Evolutionary conservation across 2,113 vertebrate genomes (phyloP), one percentile per base, ranked within the genome.

Genomic region (Strix uralensis): DNA sequence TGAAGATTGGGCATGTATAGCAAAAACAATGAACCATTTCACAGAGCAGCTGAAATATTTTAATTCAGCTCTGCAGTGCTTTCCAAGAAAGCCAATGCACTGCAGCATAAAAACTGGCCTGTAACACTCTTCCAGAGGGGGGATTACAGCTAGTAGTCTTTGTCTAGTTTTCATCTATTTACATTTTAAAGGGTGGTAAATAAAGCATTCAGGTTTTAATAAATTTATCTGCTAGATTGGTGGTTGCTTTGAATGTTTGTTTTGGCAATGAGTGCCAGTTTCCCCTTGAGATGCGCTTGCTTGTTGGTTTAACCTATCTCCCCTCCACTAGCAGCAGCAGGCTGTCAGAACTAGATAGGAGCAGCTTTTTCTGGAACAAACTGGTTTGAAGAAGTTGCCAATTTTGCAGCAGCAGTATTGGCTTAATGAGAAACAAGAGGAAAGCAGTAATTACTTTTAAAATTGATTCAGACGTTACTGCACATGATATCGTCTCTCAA

Each of bases 11-110:
- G n/a, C 58, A 94, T 1, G 0, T 77, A 65, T 47, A 72, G 58
- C 62, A 92, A 85, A 94, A 94, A 96, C 92, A 95, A 85, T 79
- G 88, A 92, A 79, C 78, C 91, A 66, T 91, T 95, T 95, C 86
- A 85, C 42, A 90, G 91, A 80, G 95, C 92, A 90, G 94, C 84
- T 95, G 94, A 96, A 96, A 89, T 95, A 95, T 95, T 97, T 96
- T 92, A 94, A 93, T 97, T 94, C 90, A 82, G 94, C 94, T 94
- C 89, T 96, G 95, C 95, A 93, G 77, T 71, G 95, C 94, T 96
- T 97, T 97, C 94, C 90, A 96, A 94, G 94, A 95, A 97, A 96
- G 95, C 96, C 92, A 97, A 86, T 95, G 96, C 91, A 94, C 94
- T 96, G 97, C 96, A 92, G 96, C 86, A 75, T 95, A 81, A 86